Percentiles rank a stretch among this genome's conserved stretches.
Evolutionary conservation across 2,888 invertebrate species (phyloP).

Genomic region (Latheticus oryzae): DNA sequence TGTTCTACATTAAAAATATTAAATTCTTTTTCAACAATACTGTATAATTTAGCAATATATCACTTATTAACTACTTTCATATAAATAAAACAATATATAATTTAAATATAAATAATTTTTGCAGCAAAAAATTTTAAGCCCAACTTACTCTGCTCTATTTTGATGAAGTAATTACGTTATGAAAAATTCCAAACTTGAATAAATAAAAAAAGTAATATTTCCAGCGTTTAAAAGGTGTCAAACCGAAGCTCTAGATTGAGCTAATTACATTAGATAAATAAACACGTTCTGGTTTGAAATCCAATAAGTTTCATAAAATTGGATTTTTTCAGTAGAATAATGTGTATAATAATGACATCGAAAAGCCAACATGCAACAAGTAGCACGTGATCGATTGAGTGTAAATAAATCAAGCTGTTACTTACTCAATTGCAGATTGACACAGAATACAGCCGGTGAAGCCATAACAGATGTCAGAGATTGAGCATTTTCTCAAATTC

Average conservation of each 20-base stretch:
- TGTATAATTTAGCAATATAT: too few relatives aligned
- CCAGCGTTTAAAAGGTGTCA: conserved; percentile 16
- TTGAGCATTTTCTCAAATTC: conserved; percentile 41
- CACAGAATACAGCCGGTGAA: conserved; percentile 58
- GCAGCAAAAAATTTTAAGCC: too few relatives aligned
- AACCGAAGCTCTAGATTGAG: conserved; percentile 32
- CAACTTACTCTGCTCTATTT: too few relatives aligned
- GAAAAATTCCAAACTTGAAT: too few relatives aligned
- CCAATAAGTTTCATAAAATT: conserved; percentile 21
- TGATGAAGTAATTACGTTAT: too few relatives aligned
- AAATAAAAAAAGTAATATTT: too few relatives aligned
- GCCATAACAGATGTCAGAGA: conserved; percentile 53
- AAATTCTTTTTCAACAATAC: too few relatives aligned
- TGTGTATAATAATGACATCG: conserved; percentile 4
- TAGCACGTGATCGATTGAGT: conserved; percentile 41
- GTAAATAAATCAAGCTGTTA: conserved; percentile 44
- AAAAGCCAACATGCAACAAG: conserved; percentile 36
- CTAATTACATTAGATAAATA: conserved; percentile 32
- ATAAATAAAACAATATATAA: too few relatives aligned
- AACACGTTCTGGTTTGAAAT: conserved; percentile 15
- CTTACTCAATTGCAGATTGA: conserved; percentile 57
- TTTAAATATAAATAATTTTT: too few relatives aligned
- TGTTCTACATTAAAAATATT: neutral
- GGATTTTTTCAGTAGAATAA: conserved; percentile 6
- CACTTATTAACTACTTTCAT: too few relatives aligned